Evolutionary conservation across 2,888 invertebrate genomes (phyloP), one percentile per base, ranked within the genome.

Genomic region (Caradrina clavipalpis): DNA sequence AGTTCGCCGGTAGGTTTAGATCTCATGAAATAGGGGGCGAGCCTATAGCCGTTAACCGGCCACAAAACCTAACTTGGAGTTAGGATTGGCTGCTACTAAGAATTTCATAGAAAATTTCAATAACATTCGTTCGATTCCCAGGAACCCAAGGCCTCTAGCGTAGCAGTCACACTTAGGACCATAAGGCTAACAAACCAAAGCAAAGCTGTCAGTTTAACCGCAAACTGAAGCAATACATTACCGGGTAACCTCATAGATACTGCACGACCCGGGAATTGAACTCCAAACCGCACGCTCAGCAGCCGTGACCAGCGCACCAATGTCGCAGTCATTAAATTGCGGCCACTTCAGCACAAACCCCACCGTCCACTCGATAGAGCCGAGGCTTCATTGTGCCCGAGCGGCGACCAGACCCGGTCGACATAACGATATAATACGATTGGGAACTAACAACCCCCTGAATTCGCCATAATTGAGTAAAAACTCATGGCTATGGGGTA

Each of bases 391-490:
- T 82, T 81, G 75, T 76, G 72, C 56, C 69, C 66, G 64, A 73
- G 81, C 72, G 71, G 71, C 69, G 73, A 19, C 69, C 72, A 70
- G 66, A n/a, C 51, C 17, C 59, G 51, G 56, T 56, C 62, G 15
- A 71, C 70, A 76, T 78, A 76, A 78, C 76, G 81, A 72, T 61
- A 72, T 82, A 83, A 82, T 74, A 49, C 62, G 50, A 74, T 84
- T 84, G 76, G 63, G 58, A 74, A 76, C 82, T 81, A 84, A 83
- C 82, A 69, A 69, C 76, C 78, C 71, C 76, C 66, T 53, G 73
- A 67, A 76, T 80, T 73, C 60, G 63, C 26, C 57, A 69, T 83
- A 83, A 83, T 83, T 82, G 84, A 84, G 77, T 84, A 84, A 82
- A 84, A 84, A 84, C 77, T 80, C 78, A 66, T 47, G 39, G 53